Evolutionary conservation across 2,797 vertebrate genomes (phyloP).

Genomic region (Cyprinodon diabolis): DNA sequence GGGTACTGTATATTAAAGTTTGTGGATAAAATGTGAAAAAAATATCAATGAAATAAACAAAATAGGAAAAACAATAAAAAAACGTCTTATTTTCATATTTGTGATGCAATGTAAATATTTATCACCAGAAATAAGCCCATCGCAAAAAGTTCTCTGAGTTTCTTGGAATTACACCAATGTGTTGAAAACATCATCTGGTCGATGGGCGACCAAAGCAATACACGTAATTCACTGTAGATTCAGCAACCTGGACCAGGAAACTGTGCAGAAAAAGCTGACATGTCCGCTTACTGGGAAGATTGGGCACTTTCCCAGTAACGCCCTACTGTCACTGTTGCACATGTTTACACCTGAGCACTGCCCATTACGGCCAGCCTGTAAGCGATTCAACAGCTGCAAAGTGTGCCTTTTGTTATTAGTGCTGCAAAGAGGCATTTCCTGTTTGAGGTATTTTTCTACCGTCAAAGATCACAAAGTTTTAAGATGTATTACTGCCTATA

Average conservation of each 20-base stretch:
- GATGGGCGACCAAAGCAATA: background rate
- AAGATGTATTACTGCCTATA: background rate
- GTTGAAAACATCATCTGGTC: background rate
- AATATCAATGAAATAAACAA: background rate
- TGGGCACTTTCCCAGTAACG: constrained; percentile 21
- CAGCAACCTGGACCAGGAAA: background rate
- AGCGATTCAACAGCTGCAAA: constrained; percentile 34
- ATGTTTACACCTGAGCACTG: constrained; percentile 36
- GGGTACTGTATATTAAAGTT: background rate
- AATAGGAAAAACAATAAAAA: background rate
- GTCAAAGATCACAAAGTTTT: background rate
- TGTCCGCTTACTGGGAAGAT: background rate
- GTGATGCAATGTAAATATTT: background rate
- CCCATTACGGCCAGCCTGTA: constrained; percentile 28
- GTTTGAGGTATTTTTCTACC: background rate
- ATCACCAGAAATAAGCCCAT: fast-evolving
- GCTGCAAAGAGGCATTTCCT: background rate
- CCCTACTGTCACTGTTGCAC: constrained; percentile 20
- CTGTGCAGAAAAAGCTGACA: background rate
- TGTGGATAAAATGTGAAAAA: too few relatives aligned
- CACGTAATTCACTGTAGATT: background rate
- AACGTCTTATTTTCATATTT: background rate
- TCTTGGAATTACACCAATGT: background rate
- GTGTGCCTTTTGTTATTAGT: constrained; percentile 1
- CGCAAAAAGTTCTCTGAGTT: background rate